These are phyloP conservation scores for Erebia ligea DNA, from an alignment of 2,888 invertebrate genomes.

Conservation along the genomic window DNA sequence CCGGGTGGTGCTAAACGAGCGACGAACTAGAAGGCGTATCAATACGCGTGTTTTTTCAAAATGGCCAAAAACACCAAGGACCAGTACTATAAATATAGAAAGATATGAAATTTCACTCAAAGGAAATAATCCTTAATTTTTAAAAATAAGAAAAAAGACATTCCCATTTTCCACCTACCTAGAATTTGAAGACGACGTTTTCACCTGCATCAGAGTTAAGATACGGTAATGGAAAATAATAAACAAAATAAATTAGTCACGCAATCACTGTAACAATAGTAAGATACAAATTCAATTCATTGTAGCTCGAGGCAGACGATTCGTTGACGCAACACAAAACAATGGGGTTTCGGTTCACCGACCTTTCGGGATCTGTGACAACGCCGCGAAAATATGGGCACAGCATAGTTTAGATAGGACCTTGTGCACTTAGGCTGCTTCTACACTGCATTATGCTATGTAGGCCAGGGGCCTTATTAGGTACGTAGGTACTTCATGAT, in stretches of 20 bases:
- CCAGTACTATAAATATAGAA: too few species aligned
- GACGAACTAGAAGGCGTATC: too few species aligned
- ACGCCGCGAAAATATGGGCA: constrained; percentile 76
- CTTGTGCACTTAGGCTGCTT: constrained; percentile 52
- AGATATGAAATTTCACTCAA: too few species aligned
- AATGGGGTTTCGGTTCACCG: constrained; percentile 78
- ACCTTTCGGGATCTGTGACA: constrained; percentile 80
- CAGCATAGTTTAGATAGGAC: constrained; percentile 55
- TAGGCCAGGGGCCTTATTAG: background rate
- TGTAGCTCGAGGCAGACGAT: constrained; percentile 73
- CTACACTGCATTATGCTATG: constrained; percentile 20
- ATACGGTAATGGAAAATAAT: constrained; percentile 53
- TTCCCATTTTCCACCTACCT: background rate
- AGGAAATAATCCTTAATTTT: too few species aligned
- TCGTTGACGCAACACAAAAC: constrained; percentile 78
- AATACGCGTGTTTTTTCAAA: too few species aligned
- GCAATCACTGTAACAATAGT: constrained; percentile 70
- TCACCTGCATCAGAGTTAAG: constrained; percentile 46
- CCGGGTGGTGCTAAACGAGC: too few species aligned
- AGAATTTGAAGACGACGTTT: background rate
- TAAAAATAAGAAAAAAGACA: background rate
- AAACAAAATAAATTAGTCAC: constrained; percentile 64
- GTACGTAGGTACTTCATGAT: too few species aligned
- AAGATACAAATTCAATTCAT: constrained; percentile 74
- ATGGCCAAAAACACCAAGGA: too few species aligned